Percentiles rank a stretch among this genome's conserved stretches.
These are phyloP conservation scores for Acleris literana DNA, from an alignment of 2,888 invertebrate genomes.

Conservation along the genomic window DNA sequence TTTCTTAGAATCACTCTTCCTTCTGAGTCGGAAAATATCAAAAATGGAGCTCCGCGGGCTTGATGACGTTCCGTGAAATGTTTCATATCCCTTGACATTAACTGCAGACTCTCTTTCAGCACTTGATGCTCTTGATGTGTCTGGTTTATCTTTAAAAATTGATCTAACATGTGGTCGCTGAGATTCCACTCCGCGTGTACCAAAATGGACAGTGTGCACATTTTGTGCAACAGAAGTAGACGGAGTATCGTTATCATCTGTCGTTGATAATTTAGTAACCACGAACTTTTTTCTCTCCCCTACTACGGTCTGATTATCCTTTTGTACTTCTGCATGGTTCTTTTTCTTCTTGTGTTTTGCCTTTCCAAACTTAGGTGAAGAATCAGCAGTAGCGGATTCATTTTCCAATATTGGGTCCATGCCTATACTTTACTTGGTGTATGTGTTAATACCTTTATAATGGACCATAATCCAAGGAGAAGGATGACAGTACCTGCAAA, in stretches of 20 bases:
- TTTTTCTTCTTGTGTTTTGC: conserved; percentile 76
- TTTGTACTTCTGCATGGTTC: conserved; percentile 56
- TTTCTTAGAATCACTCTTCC: conserved; percentile 78
- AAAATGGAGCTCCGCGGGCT: conserved; percentile 80
- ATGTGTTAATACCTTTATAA: conserved; percentile 58
- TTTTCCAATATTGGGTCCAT: conserved; percentile 82
- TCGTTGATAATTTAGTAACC: conserved; percentile 69
- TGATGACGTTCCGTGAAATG: conserved; percentile 78
- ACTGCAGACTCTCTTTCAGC: conserved; percentile 64
- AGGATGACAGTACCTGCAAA: conserved; percentile 64
- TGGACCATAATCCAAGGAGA: conserved; percentile 64
- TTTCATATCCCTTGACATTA: conserved; percentile 74
- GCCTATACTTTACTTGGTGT: conserved; percentile 45
- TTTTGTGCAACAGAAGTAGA: conserved; percentile 64
- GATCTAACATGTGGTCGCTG: conserved; percentile 75
- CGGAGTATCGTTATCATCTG: conserved; percentile 65
- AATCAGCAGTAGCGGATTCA: conserved; percentile 72
- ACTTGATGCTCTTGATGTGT: conserved; percentile 69
- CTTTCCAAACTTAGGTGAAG: conserved; percentile 71
- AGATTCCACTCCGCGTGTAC: conserved; percentile 76
- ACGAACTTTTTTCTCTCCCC: conserved; percentile 75
- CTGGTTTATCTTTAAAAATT: conserved; percentile 73
- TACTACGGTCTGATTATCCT: conserved; percentile 71
- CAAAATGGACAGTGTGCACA: conserved; percentile 79
- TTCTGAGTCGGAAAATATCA: conserved; percentile 77